Evolutionary conservation across 2,113 vertebrate species (phyloP), one percentile per base, ranked within the genome.

Genomic region (Tichodroma muraria): DNA sequence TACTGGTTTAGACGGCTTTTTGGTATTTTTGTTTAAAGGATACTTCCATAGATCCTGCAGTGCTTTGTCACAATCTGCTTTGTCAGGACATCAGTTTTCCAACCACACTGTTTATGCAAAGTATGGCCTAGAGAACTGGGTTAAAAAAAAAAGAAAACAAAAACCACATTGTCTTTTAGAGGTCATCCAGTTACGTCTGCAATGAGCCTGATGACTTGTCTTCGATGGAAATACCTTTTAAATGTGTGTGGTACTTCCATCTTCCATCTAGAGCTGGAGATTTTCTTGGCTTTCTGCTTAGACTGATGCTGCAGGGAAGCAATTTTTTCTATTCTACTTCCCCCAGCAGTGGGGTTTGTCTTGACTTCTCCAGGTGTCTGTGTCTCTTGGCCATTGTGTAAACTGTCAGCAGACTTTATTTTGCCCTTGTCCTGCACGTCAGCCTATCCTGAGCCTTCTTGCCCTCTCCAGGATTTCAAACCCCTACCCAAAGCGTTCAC

Each of bases 401-500:
- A n/a, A 47, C 22, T 90, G 72, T 20, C 45, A 71, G 72, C 42
- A 50, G 77, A 35, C 20, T 93, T 79, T 22, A 30, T 59, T 85
- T 76, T 66, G 27, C 25, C 71, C 61, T 66, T 64, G 31, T 92
- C 45, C 83, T 40, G 23, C 15, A 16, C 0, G 0, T 72, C 31
- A 70, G 38, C 30, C 42, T 38, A 71, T 45, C 47, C n/a, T 4
- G 6, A 71, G 40, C 65, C 28, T 56, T 40, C 73, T 70, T 96
- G 28, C 63, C 30, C 54, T 88, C 40, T 73, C 23, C 61, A 84
- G 60, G 59, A 44, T 90, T 94, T 96, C 87, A 93, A 94, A 81
- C 78, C 63, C 35, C 69, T 90, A 69, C 91, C 93, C 80, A 94
- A 97, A 97, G 87, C 88, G 94, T 90, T 97, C 82, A 94, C 97